phyloP scores from a whole-genome alignment of 1,140 invertebrate species.

The Listronotus bonariensis region DNA sequence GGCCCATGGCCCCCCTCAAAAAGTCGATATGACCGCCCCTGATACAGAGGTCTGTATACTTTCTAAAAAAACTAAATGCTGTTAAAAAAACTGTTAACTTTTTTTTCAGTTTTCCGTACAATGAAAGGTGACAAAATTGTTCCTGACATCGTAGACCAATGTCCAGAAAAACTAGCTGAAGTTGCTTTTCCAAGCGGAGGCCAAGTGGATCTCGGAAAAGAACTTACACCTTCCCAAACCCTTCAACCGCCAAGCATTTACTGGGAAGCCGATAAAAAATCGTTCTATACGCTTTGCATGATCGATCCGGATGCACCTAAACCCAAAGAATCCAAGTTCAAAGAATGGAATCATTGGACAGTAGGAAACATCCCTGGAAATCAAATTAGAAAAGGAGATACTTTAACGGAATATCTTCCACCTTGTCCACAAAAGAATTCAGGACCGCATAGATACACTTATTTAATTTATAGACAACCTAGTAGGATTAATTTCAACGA shows the following conservation, averaged over 20 bases:
- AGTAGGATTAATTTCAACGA: constrained; percentile 71
- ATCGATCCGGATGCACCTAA: constrained; percentile 89
- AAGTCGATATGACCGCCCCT: too few species aligned
- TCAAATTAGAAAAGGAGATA: constrained; percentile 68
- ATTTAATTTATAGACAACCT: constrained; percentile 81
- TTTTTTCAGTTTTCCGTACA: constrained; percentile 34
- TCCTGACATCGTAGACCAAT: constrained; percentile 45
- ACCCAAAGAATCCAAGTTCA: constrained; percentile 71
- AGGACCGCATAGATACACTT: constrained; percentile 87
- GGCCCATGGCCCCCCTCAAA: too few species aligned
- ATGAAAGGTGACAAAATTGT: constrained; percentile 42
- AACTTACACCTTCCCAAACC: constrained; percentile 74
- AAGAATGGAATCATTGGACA: constrained; percentile 92
- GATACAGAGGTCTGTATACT: too few species aligned
- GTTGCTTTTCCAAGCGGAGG: constrained; percentile 58
- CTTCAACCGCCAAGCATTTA: constrained; percentile 68
- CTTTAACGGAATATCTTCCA: constrained; percentile 78
- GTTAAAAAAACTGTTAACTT: too few species aligned
- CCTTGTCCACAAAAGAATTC: constrained; percentile 81
- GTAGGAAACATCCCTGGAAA: constrained; percentile 86
- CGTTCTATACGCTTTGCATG: constrained; percentile 81
- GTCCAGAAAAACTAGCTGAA: constrained; percentile 40
- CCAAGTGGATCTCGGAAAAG: constrained; percentile 71
- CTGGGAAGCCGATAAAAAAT: constrained; percentile 65
- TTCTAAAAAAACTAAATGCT: too few species aligned